Base-by-base conservation (phyloP, 2,113 vertebrate species). In the Xyliphius kryptos region DNA sequence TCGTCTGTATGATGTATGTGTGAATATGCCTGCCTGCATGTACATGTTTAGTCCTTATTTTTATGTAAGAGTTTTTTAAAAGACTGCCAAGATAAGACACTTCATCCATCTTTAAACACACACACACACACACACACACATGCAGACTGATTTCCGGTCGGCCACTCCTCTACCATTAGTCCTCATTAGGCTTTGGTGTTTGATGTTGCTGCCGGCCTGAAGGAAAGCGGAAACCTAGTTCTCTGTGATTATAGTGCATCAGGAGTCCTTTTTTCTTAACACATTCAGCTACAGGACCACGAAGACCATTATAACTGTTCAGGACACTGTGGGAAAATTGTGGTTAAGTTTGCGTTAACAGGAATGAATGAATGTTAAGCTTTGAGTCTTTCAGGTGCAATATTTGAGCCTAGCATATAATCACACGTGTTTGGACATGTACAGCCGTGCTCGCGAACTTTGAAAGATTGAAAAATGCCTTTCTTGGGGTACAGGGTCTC, bases 121-220 rank as follows among this genome's bases (percentile, higher is more conserved):
- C 26, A 44, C 20, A 16, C 53, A 54, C n/a, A 19, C 63, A 60
- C 26, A 44, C 20, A 16, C 53, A 22, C n/a, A 16, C 61, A 77
- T 41, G 69, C 51, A n/a, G 1, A 9, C 52, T 79, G 73, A 77
- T 84, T 85, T 85, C 84, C 84, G 82, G 63, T 61, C 22, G 80
- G 78, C 79, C 82, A 84, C 85, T 81, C 85, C 86, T 82, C 80
- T 84, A 74, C 81, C 78, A 83, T 86, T 84, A 85, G 86, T 81
- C 82, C 81, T 79, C 81, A 83, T 83, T 85, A 83, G 77, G 47
- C 26, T 38, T 66, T 59, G 21, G 74, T 32, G 80, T 84, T 85
- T 83, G 82, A 82, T 79, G 82, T 84, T 80, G 78, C 80, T 80
- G 80, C 79, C 79, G 82, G 80, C 83, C 82, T 79, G 58, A 74